Percentiles rank a stretch among this genome's conserved stretches.
phyloP scores from a whole-genome alignment of 2,797 vertebrate species.

The Octomys mimax region DNA sequence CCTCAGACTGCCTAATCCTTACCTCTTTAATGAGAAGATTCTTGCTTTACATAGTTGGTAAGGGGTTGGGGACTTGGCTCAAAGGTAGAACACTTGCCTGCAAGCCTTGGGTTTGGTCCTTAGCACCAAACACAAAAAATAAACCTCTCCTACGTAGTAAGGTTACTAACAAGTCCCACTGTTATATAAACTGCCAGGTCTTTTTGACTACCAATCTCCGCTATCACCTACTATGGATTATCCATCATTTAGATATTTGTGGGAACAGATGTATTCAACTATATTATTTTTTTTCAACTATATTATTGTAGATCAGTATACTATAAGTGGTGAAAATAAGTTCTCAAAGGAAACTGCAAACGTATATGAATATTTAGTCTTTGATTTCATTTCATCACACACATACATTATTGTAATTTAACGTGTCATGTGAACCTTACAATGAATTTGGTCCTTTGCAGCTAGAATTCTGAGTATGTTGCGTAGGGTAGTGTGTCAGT shows the following conservation, averaged over 20 bases:
- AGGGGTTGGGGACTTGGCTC: neutral
- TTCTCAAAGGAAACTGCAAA: neutral
- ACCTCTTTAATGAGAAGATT: neutral
- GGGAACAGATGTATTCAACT: conserved; percentile 39
- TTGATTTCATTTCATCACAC: conserved; percentile 25
- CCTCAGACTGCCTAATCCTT: neutral
- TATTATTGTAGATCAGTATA: neutral
- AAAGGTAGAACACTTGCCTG: too few relatives aligned
- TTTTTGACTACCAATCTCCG: conserved; percentile 35
- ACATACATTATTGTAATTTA: neutral
- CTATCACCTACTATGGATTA: neutral
- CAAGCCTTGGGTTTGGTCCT: too few relatives aligned
- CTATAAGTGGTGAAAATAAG: neutral
- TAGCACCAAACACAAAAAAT: too few relatives aligned
- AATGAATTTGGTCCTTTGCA: neutral
- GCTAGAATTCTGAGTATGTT: conserved; percentile 22
- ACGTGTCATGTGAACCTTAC: conserved; percentile 7
- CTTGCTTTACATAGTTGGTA: neutral
- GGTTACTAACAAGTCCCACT: neutral
- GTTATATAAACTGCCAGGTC: neutral
- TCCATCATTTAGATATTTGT: conserved; percentile 30
- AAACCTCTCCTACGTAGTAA: neutral
- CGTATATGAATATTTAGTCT: neutral
- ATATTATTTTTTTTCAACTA: conserved; percentile 31
- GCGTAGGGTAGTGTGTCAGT: neutral